Conservation (phyloP, 2,888 invertebrate genomes). For the Cephus rjabovi region DNA sequence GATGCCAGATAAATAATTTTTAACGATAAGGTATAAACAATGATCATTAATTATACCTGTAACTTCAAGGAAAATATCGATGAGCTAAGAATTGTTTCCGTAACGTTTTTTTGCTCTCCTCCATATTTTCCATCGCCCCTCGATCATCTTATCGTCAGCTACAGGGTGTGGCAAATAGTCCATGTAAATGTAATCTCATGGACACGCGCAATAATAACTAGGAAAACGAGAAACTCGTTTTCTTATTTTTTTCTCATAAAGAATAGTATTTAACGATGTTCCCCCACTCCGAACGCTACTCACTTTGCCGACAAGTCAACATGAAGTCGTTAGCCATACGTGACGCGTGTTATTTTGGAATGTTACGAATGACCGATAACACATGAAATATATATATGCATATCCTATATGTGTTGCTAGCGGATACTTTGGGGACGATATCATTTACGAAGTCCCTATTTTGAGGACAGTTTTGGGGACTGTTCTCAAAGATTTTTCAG, state of each 20-base stretch:
- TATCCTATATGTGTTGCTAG: too few relatives aligned
- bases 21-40: too few relatives aligned
- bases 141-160: slow-evolving; percentile 29
- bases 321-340: not conserved
- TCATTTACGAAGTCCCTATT: too few relatives aligned
- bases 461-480: too few relatives aligned
- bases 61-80: not conserved
- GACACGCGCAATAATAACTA: slow-evolving; percentile 42
- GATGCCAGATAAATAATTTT: too few relatives aligned
- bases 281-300: not conserved
- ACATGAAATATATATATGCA: too few relatives aligned
- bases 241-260: slow-evolving; percentile 16
- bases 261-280: slow-evolving; percentile 20
- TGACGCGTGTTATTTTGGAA: not conserved
- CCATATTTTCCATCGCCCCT: not conserved
- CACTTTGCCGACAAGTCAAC: not conserved
- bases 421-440: too few relatives aligned
- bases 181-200: slow-evolving; percentile 46
- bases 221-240: slow-evolving; percentile 51
- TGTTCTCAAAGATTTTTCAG: too few relatives aligned
- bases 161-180: slow-evolving; percentile 45
- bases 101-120: not conserved
- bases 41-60: too few relatives aligned
- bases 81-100: slow-evolving; percentile 27
- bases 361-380: not conserved